phyloP scores from a whole-genome alignment of 2,113 vertebrate species.

The Prionailurus viverrinus region DNA sequence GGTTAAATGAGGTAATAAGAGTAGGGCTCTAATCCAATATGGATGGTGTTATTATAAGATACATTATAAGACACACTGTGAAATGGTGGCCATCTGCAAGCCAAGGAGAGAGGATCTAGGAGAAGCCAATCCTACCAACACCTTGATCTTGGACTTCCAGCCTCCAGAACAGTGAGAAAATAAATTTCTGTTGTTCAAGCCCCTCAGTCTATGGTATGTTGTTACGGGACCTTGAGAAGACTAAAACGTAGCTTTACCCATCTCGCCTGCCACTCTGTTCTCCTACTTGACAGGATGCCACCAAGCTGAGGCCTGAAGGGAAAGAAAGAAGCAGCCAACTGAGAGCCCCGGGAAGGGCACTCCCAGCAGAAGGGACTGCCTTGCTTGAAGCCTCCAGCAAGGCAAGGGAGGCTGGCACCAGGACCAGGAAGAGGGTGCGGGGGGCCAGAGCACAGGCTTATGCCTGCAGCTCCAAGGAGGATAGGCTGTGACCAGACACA shows the following conservation, averaged over 20 bases:
- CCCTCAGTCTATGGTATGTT: background rate
- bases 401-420: background rate
- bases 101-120: background rate
- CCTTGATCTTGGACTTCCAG: background rate
- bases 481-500: background rate
- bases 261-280: background rate
- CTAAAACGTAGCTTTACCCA: background rate
- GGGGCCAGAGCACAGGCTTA: background rate
- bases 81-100: background rate
- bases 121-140: background rate
- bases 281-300: background rate
- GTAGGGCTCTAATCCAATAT: background rate
- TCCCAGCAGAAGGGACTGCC: background rate
- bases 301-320: background rate
- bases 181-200: background rate
- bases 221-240: background rate
- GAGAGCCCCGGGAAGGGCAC: background rate
- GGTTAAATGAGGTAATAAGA: background rate
- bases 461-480: background rate
- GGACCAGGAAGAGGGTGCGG: background rate
- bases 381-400: background rate
- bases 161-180: background rate
- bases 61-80: background rate
- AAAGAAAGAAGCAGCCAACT: constrained; percentile 7
- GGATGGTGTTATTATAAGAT: background rate